phyloP scores from a whole-genome alignment of 2,888 invertebrate species.

The Xiphydria camelus region DNA sequence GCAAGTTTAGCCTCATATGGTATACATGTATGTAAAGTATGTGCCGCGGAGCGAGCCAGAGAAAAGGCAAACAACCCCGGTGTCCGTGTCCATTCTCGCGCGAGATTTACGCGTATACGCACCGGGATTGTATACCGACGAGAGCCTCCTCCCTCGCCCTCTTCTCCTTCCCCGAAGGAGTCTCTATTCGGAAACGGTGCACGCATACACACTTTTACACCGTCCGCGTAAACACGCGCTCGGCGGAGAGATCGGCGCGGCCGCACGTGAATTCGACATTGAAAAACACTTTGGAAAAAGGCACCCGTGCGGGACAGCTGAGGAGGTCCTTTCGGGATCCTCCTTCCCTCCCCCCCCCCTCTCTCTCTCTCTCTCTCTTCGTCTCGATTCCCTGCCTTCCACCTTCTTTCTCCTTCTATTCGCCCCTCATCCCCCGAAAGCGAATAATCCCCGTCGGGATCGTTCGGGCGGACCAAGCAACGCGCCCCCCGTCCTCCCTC shows the following conservation, averaged over 20 bases:
- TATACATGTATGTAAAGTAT: no score
- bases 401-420: no score
- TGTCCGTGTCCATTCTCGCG: background rate
- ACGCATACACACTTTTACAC: slow-evolving; percentile 13
- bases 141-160: slow-evolving; percentile 2
- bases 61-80: background rate
- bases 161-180: slow-evolving; percentile 14
- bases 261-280: slow-evolving; percentile 7
- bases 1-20: no score
- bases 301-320: slow-evolving; percentile 43
- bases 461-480: background rate
- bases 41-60: background rate
- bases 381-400: no score
- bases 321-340: slow-evolving; percentile 29
- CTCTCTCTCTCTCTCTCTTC: slow-evolving; percentile 6
- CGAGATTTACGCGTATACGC: background rate
- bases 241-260: background rate
- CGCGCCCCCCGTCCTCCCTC: slow-evolving; percentile 1
- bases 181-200: background rate
- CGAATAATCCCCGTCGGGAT: slow-evolving; percentile 27
- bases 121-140: slow-evolving; percentile 7
- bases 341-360: slow-evolving; percentile 21
- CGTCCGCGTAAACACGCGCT: slow-evolving; percentile 1
- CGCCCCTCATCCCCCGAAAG: slow-evolving; percentile 21
- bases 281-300: slow-evolving; percentile 33